Base-by-base conservation (phyloP, 2,113 vertebrate genomes). In the Lipotes vexillifer region DNA sequence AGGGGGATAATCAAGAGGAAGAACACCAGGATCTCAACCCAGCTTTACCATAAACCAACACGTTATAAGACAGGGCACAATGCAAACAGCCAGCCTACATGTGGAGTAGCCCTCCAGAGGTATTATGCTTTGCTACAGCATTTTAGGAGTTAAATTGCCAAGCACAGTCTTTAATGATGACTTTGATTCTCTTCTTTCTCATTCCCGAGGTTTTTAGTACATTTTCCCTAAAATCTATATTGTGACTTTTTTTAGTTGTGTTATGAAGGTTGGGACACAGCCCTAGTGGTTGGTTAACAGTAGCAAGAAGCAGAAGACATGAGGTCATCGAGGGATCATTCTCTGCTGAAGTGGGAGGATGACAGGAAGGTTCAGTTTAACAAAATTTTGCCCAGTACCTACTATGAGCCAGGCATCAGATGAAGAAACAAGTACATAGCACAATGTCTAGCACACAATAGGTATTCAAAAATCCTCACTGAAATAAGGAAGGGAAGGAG, bases 31-130 rank as follows among this genome's bases (percentile, higher is more conserved):
- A 18, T 59, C 63, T 33, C 52, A 4, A 49, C 13, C 12, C 33
- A 36, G n/a, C 4, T 57, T n/a, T 14, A 15, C 25, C 17, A 12
- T 74, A 18, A 81, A 33, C 15, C 9, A 57, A 11, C 29, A 3
- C 27, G 4, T n/a, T 13, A 2, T 0, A 2, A 17, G 10, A 38
- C 11, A 7, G 25, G 27, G 10, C 14, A 57, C 17, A 44, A 14
- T 3, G 2, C 1, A 23, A 10, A 38, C 1, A 3, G 31, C 8
- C 18, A 0, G 52, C 1, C 31, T n/a, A 3, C 31, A n/a, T 2
- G 0, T 57, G 15, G 17, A 61, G 2, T 23, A 17, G 46, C 2
- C 14, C 46, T 80, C 38, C 38, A 18, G 33, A 72, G n/a, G n/a
- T 27, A 4, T 25, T 68, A 25, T 29, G 3, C n/a, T 71, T 71